A percentile compares a stretch with the other conserved stretches of the same genome.
These are phyloP conservation scores for Myanophis thanlyinensis DNA, from an alignment of 2,113 vertebrate genomes.

Conservation along the genomic window DNA sequence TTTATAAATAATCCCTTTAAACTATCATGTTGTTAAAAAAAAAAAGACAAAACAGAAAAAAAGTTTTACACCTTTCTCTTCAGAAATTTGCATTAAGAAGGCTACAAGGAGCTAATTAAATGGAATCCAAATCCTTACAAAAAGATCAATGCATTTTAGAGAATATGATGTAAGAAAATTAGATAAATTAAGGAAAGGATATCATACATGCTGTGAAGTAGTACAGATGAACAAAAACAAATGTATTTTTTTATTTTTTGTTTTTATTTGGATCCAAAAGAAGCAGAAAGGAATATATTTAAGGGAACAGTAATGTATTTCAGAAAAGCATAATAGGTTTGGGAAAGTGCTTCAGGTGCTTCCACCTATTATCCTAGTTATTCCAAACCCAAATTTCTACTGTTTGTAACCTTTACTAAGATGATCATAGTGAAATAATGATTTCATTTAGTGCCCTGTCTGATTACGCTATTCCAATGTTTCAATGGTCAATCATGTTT, in stretches of 20 bases:
- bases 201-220: not conserved
- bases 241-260: not conserved
- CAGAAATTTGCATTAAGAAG: not conserved
- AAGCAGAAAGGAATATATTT: not conserved
- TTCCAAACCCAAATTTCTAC: not conserved
- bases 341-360: not conserved
- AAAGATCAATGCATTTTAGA: not conserved
- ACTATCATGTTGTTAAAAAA: not conserved
- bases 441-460: not conserved
- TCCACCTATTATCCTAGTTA: not conserved
- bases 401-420: conserved; percentile 7
- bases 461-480: not conserved
- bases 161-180: not conserved
- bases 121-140: not conserved
- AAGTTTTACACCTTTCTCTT: not conserved
- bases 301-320: not conserved
- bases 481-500: not conserved
- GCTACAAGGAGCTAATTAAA: not conserved
- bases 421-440: conserved; percentile 52
- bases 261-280: not conserved
- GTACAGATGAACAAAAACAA: not conserved
- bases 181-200: not conserved
- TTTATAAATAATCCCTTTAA: not conserved
- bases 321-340: not conserved
- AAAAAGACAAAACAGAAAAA: not conserved